Evolutionary conservation across 2,113 vertebrate genomes (phyloP), one percentile per base, ranked within the genome.

Genomic region (Rousettus leschenaultii): DNA sequence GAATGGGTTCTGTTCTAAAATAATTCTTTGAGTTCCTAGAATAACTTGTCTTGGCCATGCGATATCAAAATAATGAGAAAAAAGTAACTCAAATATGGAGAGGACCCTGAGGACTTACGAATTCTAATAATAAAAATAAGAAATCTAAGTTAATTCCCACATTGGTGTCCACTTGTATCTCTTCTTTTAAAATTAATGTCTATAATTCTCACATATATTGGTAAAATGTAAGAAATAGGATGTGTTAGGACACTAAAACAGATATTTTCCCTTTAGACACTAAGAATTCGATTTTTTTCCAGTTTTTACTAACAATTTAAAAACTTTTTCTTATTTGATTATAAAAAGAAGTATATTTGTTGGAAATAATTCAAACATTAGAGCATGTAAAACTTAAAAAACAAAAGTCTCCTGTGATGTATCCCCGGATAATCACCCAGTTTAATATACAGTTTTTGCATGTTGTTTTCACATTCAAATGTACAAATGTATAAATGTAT

Each of bases 131-230:
- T 71, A 48, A 68, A 33, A 90, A 66, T 26, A n/a, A 93, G 26
- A 88, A 94, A 84, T 92, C 85, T 73, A 71, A 28, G 33, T 82
- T 92, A 83, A 84, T 92, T 89, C 33, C 22, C 35, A 95, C 14
- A 61, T 1, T 95, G 45, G 30, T 40, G 95, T 85, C 71, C 57
- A 73, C 2, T 79, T 89, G 19, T 74, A 92, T 63, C 94, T 77
- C 82, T 43, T 85, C 53, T 92, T 70, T 88, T 86, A 83, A 83
- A 91, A 94, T 38, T 70, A 88, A 75, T 55, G 4, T 84, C 40
- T 66, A 38, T 21, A 26, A 92, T 45, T 92, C 68, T 30, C 21
- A 94, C 19, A 53, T 4, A 94, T 78, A 87, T 5, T 77, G 51
- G 75, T 68, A 94, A 51, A 86, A 75, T 53, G 24, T 61, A 94